These are phyloP conservation scores for Hydrolagus affinis DNA, from an alignment of 2,113 vertebrate species.

Conservation along the genomic window DNA sequence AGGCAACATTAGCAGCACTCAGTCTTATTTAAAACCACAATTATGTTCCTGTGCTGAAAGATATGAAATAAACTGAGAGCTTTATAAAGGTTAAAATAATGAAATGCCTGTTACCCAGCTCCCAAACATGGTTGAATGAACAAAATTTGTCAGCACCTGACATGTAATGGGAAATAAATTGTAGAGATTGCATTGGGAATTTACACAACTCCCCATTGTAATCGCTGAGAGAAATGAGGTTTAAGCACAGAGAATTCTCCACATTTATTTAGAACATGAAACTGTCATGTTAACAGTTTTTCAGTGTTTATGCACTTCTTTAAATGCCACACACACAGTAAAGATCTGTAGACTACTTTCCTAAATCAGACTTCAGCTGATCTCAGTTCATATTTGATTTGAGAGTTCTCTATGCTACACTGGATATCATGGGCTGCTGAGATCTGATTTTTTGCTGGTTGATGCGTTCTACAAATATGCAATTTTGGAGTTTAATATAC, in stretches of 20 bases:
- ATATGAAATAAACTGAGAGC: background rate
- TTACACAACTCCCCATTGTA: background rate
- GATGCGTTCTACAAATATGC: background rate
- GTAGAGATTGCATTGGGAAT: slow-evolving; percentile 1
- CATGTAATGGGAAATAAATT: slow-evolving; percentile 32
- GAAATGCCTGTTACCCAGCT: background rate
- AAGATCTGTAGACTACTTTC: background rate
- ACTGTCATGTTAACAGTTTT: slow-evolving; percentile 27
- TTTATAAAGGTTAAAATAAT: slow-evolving; percentile 19
- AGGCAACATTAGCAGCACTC: background rate
- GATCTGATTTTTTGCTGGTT: background rate
- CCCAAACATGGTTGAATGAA: slow-evolving; percentile 6
- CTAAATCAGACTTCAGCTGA: background rate
- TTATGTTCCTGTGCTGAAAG: slow-evolving; percentile 26
- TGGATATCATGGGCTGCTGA: background rate
- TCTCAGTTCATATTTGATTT: slow-evolving; percentile 16
- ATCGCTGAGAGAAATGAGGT: slow-evolving; percentile 22
- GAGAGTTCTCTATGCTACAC: background rate
- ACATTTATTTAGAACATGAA: slow-evolving; percentile 27
- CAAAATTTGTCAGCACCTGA: slow-evolving; percentile 33
- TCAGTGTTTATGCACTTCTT: slow-evolving; percentile 25
- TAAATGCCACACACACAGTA: slow-evolving; percentile 40
- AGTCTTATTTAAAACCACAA: slow-evolving; percentile 1
- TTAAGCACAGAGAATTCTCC: background rate
- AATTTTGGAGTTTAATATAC: background rate